Evolutionary conservation across 2,888 invertebrate species (phyloP).

Genomic region (Aphodius granarius): DNA sequence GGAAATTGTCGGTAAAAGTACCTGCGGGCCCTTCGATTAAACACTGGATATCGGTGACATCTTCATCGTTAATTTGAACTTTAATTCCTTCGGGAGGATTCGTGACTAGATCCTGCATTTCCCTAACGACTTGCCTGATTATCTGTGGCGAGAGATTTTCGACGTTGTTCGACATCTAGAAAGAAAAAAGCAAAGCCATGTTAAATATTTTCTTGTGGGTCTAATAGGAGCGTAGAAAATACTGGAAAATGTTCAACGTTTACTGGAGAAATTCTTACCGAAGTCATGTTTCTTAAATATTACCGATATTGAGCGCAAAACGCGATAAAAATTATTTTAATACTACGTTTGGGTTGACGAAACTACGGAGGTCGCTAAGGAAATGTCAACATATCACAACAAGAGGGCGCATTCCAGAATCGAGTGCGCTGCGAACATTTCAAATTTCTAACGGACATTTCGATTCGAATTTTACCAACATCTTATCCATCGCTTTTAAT

Average conservation of each 20-base stretch:
- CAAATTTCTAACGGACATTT: not conserved
- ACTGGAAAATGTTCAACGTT: not conserved
- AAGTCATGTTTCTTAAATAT: not conserved
- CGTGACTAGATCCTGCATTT: slow-evolving; percentile 80
- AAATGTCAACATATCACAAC: slow-evolving; percentile 29
- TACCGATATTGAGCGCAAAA: not conserved
- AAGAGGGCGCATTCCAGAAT: slow-evolving; percentile 23
- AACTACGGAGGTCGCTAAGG: slow-evolving; percentile 18
- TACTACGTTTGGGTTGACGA: not conserved
- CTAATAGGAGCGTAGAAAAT: not conserved
- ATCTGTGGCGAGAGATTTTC: slow-evolving; percentile 95
- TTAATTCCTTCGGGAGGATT: slow-evolving; percentile 90
- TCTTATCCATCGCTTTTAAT: not conserved
- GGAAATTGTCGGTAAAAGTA: slow-evolving; percentile 29
- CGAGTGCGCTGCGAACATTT: not conserved
- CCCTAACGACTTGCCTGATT: slow-evolving; percentile 82
- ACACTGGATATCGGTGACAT: slow-evolving; percentile 92
- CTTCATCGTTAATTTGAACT: slow-evolving; percentile 86
- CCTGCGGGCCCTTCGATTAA: slow-evolving; percentile 81
- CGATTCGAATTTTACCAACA: not conserved
- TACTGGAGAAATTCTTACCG: not conserved
- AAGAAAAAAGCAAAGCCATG: slow-evolving; percentile 33
- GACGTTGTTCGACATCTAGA: slow-evolving; percentile 82
- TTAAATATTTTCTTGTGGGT: not conserved
- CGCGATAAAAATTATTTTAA: not conserved